Evolutionary conservation across 2,888 invertebrate genomes (phyloP), one percentile per base, ranked within the genome.

Genomic region (Apamea crenata): DNA sequence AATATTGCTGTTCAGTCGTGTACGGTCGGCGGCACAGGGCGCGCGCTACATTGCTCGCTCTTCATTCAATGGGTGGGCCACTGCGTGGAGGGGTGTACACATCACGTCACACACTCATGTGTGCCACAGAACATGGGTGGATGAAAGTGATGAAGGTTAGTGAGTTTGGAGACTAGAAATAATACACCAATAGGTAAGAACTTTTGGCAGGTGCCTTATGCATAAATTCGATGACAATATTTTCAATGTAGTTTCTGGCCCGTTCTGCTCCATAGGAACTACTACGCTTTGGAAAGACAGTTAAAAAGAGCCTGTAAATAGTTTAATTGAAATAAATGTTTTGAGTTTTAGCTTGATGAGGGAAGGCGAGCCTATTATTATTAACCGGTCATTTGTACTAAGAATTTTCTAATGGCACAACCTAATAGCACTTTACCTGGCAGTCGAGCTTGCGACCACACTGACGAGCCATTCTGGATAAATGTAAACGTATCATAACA

Each of bases 61-160:
- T 72, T 25, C 71, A 65, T 68, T 73, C 74, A 40, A 56, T 40
- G 29, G 5, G 50, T 63, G 78, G 12, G 56, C 66, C 40, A 56
- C 72, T 73, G 66, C 53, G 66, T 50, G 61, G 78, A 61, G 53
- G 5, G 59, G 44, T 74, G 66, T 74, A 77, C 69, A 32, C 36
- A 44, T 84, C 63, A 78, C 78, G 66, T 82, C 74, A 78, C 61
- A 36, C 32, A n/a, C 61, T 44, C 32, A 44, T 68, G 21, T 40
- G 36, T n/a, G 40, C 69, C n/a, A 50, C 7, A 14, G 29, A 61
- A 50, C 21, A 69, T 18, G 10, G 25, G 32, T 10, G 21, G 6
- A 29, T 21, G 56, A 59, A n/a, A 68, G 50, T 59, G 18, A 40
- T 50, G 40, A 29, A 56, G 32, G 4, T 8, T 14, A 7, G 10